These are phyloP conservation scores for Nesoenas mayeri DNA, from an alignment of 2,113 vertebrate genomes.

Conservation along the genomic window DNA sequence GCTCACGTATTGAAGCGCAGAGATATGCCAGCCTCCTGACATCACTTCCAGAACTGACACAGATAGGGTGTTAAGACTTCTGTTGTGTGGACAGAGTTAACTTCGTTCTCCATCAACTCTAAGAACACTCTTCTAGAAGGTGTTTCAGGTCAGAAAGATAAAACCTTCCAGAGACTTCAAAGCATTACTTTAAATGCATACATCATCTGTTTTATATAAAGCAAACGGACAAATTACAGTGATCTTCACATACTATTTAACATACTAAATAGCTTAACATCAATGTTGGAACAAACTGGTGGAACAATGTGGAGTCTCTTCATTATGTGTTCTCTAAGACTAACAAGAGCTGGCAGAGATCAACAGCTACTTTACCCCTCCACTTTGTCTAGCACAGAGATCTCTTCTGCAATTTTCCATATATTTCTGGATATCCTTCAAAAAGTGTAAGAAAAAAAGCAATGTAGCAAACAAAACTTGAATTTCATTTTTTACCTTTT, in stretches of 20 bases:
- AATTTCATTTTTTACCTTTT: conserved; percentile 76
- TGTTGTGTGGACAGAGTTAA: neutral
- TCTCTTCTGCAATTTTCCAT: neutral
- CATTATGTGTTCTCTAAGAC: neutral
- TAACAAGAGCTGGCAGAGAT: neutral
- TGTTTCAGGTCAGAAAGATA: neutral
- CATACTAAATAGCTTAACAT: neutral
- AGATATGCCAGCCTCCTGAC: neutral
- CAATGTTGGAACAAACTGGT: neutral
- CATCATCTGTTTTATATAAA: neutral
- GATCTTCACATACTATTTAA: neutral
- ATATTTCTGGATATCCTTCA: neutral
- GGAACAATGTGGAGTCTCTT: neutral
- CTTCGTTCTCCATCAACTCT: neutral
- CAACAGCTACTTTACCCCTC: neutral
- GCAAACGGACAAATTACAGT: neutral
- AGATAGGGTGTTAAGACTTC: neutral
- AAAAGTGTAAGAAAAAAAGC: neutral
- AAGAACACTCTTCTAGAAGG: neutral
- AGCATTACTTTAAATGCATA: neutral
- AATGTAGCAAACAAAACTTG: neutral
- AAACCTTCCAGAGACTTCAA: neutral
- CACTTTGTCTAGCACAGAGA: neutral
- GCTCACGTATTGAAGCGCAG: neutral
- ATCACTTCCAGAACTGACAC: neutral